phyloP scores from a whole-genome alignment of 64 coral and sea anemone genomes.

The Dendronephthya gigantea region DNA sequence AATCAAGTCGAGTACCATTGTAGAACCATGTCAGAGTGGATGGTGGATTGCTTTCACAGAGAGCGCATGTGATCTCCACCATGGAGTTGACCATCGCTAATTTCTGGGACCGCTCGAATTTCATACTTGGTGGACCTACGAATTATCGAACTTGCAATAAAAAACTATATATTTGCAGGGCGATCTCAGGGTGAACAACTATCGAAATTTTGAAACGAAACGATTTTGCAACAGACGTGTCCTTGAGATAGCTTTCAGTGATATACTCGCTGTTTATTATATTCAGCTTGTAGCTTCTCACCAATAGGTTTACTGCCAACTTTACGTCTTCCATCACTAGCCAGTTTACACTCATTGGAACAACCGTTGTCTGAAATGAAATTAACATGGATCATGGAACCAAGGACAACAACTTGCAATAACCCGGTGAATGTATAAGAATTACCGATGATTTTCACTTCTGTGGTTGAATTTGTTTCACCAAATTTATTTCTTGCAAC shows the following conservation, averaged over 20 bases:
- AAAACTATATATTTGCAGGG: no score
- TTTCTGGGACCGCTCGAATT: background rate
- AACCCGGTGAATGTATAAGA: no score
- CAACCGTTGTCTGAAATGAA: background rate
- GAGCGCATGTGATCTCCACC: background rate
- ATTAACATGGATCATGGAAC: background rate
- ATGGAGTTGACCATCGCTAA: background rate
- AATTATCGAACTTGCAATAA: no score
- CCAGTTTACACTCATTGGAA: background rate
- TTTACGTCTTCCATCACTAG: background rate
- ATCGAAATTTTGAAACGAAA: no score
- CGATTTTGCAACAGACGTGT: no score
- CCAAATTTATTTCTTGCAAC: background rate
- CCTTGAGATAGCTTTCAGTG: no score
- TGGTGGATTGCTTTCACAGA: background rate
- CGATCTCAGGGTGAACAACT: no score
- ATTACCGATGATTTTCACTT: background rate
- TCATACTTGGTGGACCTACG: background rate
- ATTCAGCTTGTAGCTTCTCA: background rate
- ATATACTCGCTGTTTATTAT: background rate
- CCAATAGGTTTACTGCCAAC: background rate
- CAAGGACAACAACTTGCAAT: no score
- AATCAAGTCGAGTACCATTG: background rate
- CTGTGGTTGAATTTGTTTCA: background rate
- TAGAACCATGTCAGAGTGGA: background rate